phyloP scores from a whole-genome alignment of 2,888 invertebrate species.

The Sympetrum striolatum region DNA sequence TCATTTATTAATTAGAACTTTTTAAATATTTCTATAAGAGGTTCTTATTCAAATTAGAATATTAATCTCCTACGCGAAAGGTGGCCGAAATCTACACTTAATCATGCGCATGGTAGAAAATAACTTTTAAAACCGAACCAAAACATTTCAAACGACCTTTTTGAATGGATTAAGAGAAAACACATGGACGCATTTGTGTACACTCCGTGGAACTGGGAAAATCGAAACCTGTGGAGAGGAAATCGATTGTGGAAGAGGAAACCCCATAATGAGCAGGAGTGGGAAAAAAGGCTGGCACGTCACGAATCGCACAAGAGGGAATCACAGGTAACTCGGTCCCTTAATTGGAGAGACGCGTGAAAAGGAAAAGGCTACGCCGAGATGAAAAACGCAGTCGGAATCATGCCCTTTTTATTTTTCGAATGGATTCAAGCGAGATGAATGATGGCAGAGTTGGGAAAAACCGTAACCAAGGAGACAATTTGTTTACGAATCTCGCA shows the following conservation, averaged over 20 bases:
- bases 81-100: no score
- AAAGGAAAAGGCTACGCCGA: not conserved
- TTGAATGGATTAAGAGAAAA: no score
- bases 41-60: no score
- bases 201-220: no score
- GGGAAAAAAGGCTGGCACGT: not conserved
- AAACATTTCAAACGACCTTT: no score
- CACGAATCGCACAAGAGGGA: not conserved
- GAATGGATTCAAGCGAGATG: not conserved
- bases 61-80: no score
- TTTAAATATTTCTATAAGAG: no score
- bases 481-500: not conserved
- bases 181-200: no score
- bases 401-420: not conserved
- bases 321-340: not conserved
- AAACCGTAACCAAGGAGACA: not conserved
- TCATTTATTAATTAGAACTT: no score
- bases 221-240: not conserved
- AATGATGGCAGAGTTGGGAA: not conserved
- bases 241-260: not conserved
- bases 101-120: no score
- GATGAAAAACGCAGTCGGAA: not conserved
- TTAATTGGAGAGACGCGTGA: constrained; percentile 33
- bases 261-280: not conserved
- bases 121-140: no score